phyloP scores from a whole-genome alignment of 2,113 vertebrate genomes.

The Scophthalmus maximus region DNA sequence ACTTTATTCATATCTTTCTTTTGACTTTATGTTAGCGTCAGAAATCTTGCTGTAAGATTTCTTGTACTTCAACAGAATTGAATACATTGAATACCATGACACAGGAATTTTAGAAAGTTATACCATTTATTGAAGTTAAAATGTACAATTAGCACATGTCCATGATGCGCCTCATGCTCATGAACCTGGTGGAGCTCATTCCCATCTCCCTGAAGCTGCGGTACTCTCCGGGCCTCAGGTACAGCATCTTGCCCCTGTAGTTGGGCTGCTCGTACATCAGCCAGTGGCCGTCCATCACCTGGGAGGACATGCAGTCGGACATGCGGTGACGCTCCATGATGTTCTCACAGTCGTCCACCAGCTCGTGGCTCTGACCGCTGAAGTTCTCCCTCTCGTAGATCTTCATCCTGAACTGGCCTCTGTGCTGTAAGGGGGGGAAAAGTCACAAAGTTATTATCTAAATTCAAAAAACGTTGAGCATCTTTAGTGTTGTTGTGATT shows the following conservation, averaged over 20 bases:
- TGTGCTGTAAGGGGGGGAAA: no score
- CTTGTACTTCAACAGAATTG: no score
- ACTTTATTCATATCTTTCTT: no score
- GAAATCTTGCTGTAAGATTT: neutral
- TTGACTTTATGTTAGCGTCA: neutral
- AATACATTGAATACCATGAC: neutral
- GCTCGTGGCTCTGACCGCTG: slow-evolving; percentile 55
- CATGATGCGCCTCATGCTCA: slow-evolving; percentile 77
- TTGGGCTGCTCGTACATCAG: slow-evolving; percentile 83
- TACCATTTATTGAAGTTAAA: slow-evolving; percentile 52
- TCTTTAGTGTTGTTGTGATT: no score
- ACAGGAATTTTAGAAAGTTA: slow-evolving; percentile 41
- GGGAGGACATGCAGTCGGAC: slow-evolving; percentile 76
- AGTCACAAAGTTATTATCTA: no score
- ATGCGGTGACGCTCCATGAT: slow-evolving; percentile 75
- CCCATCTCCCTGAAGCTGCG: slow-evolving; percentile 77
- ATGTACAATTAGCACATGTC: slow-evolving; percentile 69
- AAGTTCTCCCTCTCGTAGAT: slow-evolving; percentile 73
- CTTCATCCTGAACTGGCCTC: slow-evolving; percentile 67
- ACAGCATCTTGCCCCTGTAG: slow-evolving; percentile 79
- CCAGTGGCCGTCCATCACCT: slow-evolving; percentile 85
- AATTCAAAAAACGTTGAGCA: neutral
- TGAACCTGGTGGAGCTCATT: slow-evolving; percentile 48
- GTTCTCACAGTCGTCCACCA: slow-evolving; percentile 66
- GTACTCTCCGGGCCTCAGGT: slow-evolving; percentile 81